Evolutionary conservation across 2,797 vertebrate genomes (phyloP), one percentile per base, ranked within the genome.

Genomic region (Agapornis canus): DNA sequence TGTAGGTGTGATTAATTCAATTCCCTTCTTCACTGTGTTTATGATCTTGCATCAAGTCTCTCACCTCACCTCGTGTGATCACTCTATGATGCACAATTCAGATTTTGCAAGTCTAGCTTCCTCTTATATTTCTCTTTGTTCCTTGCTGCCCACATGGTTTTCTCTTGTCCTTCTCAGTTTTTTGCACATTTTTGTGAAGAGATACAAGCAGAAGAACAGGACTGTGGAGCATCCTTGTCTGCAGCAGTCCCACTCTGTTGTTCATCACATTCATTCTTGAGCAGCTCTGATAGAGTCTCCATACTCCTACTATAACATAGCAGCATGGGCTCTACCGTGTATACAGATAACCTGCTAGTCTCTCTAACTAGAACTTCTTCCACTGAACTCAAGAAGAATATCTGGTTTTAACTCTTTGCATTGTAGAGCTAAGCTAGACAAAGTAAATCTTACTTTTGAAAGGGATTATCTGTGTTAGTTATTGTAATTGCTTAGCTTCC

Each of bases 311-410:
- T 80, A 51, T 23, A 69, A 21, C 8, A 9, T 12, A n/a, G 13
- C 1, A 1, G 18, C 29, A 29, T 0, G 0, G 64, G 5, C 27
- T 71, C 9, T 29, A 3, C 0, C 0, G 17, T 0, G 0, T 3
- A 20, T 6, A 8, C 18, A 48, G 48, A 75, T n/a, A 40, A 60
- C 22, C 25, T 42, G 8, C 22, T 61, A 29, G 27, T 57, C 32
- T 64, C 63, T 51, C 90, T 59, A 48, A 20, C 27, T 40, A 20
- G 59, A 73, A 14, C 7, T 4, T 68, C 47, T 69, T 22, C 6
- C 22, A 27, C 13, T 42, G 31, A 57, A 37, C 18, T 79, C 15
- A 57, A 75, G 39, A 57, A 81, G 35, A 77, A 49, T 1, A 12
- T 29, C 5, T 1, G 2, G 3, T 77, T 94, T 80, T 69, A 76